Base-by-base conservation (phyloP, 1,140 invertebrate species). In the Eriosoma lanigerum region DNA sequence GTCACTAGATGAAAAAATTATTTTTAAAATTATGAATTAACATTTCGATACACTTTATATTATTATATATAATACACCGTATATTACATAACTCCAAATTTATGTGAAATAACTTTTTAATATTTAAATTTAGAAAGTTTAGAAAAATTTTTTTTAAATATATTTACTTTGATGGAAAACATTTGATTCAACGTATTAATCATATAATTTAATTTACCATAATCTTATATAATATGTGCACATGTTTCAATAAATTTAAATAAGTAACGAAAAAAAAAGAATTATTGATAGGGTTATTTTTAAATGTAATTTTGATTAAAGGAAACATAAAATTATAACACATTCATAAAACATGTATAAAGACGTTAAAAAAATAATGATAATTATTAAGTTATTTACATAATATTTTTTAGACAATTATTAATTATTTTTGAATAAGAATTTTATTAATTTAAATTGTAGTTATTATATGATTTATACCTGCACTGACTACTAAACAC, bases 111-210 rank as follows among this genome's bases (percentile, higher is more conserved):
- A 38, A 38, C 38, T 38, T 64, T 15, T 38, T n/a, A 21, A 21
- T 15, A 24, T 13, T 21, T 21, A n/a, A 24, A 38, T 38, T 38
- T n/a, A n/a, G n/a, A n/a, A n/a, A n/a, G n/a, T n/a, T n/a, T n/a
- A n/a, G n/a, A n/a, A n/a, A n/a, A n/a, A 68, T 19, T 66, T 68
- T 46, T 46, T 68, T 21, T 68, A 68, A 24, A 66, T 21, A 68
- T 68, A 46, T 46, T 12, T 13, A 68, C 38, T 68, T 66, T 2
- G 32, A 21, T 64, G 32, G 32, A 64, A 64, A 64, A 64, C 38
- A 46, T 68, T 68, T 21, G 12, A 44, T 44, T 66, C 38, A 13
- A 44, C n/a, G 24, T 46, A 32, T 12, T 32, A 62, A 17, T 60
- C 13, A 44, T 44, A 48, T 48, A 13, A 48, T 48, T 13, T 48